These are phyloP conservation scores for Eulemur coronatus DNA, from an alignment of 2,797 vertebrate genomes.

Conservation along the genomic window DNA sequence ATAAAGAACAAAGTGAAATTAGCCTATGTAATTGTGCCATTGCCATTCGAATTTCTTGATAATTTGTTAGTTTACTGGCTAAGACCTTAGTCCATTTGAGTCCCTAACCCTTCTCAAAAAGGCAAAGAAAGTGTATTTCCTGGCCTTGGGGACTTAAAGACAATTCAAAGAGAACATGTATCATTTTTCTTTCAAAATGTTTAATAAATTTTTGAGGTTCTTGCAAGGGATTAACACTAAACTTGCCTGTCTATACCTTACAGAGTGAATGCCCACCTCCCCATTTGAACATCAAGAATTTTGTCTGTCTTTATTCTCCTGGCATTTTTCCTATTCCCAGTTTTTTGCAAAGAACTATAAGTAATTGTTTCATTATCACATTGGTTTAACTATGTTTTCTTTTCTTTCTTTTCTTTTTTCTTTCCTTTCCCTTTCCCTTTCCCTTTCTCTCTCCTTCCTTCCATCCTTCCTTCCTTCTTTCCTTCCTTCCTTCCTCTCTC, in stretches of 20 bases:
- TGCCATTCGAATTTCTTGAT: not conserved
- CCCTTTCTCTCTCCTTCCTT: too few relatives aligned
- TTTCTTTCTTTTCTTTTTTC: too few relatives aligned
- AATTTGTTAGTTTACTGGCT: not conserved
- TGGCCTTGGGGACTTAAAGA: not conserved
- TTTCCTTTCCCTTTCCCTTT: too few relatives aligned
- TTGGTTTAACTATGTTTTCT: not conserved
- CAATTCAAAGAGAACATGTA: not conserved
- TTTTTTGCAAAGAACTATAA: not conserved
- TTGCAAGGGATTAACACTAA: not conserved
- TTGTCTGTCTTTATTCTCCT: not conserved
- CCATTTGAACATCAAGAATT: not conserved
- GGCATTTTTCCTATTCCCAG: not conserved
- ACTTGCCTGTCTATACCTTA: not conserved
- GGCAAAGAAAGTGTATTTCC: not conserved
- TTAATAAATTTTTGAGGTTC: not conserved
- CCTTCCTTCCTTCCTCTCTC: too few relatives aligned
- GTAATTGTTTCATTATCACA: not conserved
- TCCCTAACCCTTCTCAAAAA: not conserved
- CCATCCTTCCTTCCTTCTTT: too few relatives aligned
- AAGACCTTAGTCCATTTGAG: not conserved
- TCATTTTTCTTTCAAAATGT: not conserved
- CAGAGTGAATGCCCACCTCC: not conserved
- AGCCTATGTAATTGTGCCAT: too few relatives aligned
- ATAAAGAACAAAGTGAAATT: not conserved